A percentile compares a stretch with the other conserved stretches of the same genome.
These are phyloP conservation scores for Trinectes maculatus DNA, from an alignment of 2,113 vertebrate species.

Conservation along the genomic window DNA sequence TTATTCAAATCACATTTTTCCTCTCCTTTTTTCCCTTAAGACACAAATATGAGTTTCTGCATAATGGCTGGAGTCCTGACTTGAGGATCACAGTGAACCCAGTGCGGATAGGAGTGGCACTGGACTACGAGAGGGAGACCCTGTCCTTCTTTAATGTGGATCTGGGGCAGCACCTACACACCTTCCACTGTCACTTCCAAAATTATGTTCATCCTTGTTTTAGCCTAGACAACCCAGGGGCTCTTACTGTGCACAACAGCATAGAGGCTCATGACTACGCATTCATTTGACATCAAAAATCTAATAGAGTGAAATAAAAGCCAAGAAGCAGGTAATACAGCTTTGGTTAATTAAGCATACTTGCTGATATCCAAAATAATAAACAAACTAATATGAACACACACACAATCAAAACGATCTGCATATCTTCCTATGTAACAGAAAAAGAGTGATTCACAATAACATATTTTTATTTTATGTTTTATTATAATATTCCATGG, in stretches of 20 bases:
- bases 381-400: not conserved
- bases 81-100: slow-evolving; percentile 80
- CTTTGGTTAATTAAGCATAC: not conserved
- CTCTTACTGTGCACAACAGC: slow-evolving; percentile 83
- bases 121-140: slow-evolving; percentile 86
- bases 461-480: slow-evolving; percentile 19
- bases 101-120: slow-evolving; percentile 82
- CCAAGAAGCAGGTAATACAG: not conserved
- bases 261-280: slow-evolving; percentile 75
- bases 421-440: not conserved
- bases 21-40: slow-evolving; percentile 64
- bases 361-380: not conserved
- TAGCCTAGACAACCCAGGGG: slow-evolving; percentile 88
- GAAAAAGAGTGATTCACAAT: slow-evolving; percentile 2
- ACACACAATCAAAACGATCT: not conserved
- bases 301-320: not conserved
- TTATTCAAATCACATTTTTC: not conserved
- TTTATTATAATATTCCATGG: slow-evolving; percentile 85
- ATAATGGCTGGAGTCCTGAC: slow-evolving; percentile 83
- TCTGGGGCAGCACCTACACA: slow-evolving; percentile 89
- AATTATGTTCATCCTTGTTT: slow-evolving; percentile 91
- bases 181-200: slow-evolving; percentile 84
- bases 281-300: slow-evolving; percentile 37
- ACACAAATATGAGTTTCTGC: slow-evolving; percentile 92
- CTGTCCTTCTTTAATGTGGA: slow-evolving; percentile 91